A percentile compares a stretch with the other conserved stretches of the same genome.
Conservation (phyloP, 2,113 vertebrate genomes). For the Gobio gobio region DNA sequence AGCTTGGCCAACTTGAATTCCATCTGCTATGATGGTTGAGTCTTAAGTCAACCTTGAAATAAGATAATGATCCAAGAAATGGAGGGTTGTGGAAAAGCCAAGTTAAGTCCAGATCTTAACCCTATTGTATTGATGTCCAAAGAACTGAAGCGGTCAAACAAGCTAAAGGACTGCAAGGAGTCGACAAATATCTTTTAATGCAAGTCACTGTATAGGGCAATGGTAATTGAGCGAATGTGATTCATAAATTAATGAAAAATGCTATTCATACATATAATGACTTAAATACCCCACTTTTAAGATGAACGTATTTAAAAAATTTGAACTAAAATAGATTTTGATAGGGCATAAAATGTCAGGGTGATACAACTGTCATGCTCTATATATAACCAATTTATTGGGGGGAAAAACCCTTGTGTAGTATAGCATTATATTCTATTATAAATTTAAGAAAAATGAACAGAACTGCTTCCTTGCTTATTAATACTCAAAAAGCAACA, state of each 20-base stretch:
- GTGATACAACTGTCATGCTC: too few species aligned
- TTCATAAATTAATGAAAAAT: not conserved
- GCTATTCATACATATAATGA: not conserved
- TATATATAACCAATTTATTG: too few species aligned
- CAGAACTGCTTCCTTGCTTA: too few species aligned
- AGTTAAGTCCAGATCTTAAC: not conserved
- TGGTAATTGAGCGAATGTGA: not conserved
- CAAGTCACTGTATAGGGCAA: not conserved
- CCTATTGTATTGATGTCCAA: not conserved
- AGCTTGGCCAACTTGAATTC: not conserved
- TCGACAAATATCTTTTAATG: not conserved
- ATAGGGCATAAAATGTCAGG: too few species aligned
- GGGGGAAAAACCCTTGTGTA: too few species aligned
- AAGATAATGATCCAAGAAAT: not conserved
- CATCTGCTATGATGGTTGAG: slow-evolving; percentile 15
- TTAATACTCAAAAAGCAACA: too few species aligned
- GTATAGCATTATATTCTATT: too few species aligned
- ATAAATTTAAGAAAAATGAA: too few species aligned
- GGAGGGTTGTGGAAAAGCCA: not conserved
- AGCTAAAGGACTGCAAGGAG: not conserved
- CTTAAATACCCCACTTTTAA: too few species aligned
- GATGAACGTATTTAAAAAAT: too few species aligned
- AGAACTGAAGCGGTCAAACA: not conserved
- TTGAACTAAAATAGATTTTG: too few species aligned
- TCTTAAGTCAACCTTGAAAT: slow-evolving; percentile 23